Percentiles rank a stretch among this genome's conserved stretches.
These are phyloP conservation scores for Clitarchus hookeri DNA, from an alignment of 2,888 invertebrate species.

Conservation along the genomic window DNA sequence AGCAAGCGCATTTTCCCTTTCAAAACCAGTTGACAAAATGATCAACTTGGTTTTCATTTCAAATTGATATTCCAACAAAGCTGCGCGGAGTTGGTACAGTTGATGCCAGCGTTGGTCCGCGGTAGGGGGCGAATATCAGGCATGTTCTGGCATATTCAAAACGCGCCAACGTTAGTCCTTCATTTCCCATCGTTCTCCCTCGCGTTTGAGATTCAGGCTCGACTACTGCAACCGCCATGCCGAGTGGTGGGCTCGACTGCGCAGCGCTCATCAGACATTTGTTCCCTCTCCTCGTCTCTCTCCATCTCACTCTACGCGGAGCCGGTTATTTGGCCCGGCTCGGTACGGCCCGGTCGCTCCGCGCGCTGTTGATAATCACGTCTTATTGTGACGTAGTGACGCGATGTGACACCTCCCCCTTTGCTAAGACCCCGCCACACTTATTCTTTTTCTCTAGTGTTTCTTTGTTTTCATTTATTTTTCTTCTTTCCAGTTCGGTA, in stretches of 20 bases:
- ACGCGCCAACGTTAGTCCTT: constrained; percentile 40
- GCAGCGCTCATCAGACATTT: constrained; percentile 33
- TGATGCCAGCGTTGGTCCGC: neutral
- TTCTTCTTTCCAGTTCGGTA: neutral
- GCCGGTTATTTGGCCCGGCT: constrained; percentile 30
- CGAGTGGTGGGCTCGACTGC: constrained; percentile 31
- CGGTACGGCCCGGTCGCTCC: constrained; percentile 38
- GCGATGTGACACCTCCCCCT: constrained; percentile 41
- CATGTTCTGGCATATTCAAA: constrained; percentile 40
- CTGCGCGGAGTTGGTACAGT: neutral
- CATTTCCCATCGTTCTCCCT: constrained; percentile 37
- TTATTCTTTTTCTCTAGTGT: neutral
- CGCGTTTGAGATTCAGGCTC: constrained; percentile 38
- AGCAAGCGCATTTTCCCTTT: constrained; percentile 14
- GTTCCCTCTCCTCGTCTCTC: neutral
- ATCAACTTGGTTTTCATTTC: constrained; percentile 33
- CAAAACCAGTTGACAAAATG: constrained; percentile 31
- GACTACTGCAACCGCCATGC: constrained; percentile 37
- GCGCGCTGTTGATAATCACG: constrained; percentile 38
- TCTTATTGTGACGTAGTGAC: constrained; percentile 44
- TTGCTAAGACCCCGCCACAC: constrained; percentile 10
- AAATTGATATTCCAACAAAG: constrained; percentile 36
- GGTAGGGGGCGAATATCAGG: constrained; percentile 35
- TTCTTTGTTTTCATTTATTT: neutral
- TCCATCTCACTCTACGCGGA: constrained; percentile 20